These are phyloP conservation scores for Tetropium fuscum DNA, from an alignment of 2,888 invertebrate species.

Conservation along the genomic window DNA sequence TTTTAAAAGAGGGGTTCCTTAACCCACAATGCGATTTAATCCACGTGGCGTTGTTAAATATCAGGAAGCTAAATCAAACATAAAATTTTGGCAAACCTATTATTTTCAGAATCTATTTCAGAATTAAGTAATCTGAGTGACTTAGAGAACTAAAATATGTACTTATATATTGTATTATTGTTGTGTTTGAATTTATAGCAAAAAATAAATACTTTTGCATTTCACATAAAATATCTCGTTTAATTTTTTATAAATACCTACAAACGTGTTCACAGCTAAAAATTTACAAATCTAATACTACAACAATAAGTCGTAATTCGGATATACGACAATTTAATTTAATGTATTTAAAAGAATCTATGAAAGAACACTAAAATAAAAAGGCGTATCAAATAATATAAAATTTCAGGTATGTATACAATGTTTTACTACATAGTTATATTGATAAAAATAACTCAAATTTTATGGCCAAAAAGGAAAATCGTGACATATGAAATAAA, in stretches of 20 bases:
- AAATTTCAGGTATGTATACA: not conserved
- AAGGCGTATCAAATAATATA: not conserved
- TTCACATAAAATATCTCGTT: not conserved
- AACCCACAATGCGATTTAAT: too few species aligned
- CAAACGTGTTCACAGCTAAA: not conserved
- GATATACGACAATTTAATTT: not conserved
- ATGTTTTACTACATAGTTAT: not conserved
- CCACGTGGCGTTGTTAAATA: too few species aligned
- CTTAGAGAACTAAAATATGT: not conserved
- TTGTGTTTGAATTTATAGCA: not conserved
- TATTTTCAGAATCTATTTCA: too few species aligned
- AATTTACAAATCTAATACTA: not conserved
- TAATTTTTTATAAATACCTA: not conserved
- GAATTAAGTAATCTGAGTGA: not conserved
- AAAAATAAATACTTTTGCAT: not conserved
- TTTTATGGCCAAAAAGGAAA: too few species aligned
- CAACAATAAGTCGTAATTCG: not conserved
- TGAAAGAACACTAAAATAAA: not conserved
- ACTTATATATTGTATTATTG: not conserved
- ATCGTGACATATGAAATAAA: too few species aligned
- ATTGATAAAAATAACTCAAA: not conserved
- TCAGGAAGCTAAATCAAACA: too few species aligned
- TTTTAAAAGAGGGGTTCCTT: too few species aligned
- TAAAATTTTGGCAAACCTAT: too few species aligned
- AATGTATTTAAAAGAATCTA: not conserved